Conservation (phyloP, 1,140 invertebrate genomes). For the Penaeus vannamei region DNA sequence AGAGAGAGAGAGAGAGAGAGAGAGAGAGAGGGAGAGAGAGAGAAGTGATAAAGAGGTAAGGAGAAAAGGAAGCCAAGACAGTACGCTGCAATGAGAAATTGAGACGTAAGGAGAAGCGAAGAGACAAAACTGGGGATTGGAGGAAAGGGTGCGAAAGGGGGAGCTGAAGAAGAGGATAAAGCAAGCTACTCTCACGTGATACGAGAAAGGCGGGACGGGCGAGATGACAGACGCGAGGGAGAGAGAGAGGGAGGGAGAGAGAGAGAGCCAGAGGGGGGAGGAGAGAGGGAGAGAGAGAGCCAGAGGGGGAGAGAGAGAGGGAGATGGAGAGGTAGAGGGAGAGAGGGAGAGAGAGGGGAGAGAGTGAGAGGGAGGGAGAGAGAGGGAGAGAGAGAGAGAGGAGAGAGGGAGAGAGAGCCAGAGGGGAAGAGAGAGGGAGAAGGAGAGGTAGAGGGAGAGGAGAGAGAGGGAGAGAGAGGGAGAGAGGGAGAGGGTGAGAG, state of each 20-base stretch:
- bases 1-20: neutral
- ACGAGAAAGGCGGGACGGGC: neutral
- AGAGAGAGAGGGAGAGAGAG: neutral
- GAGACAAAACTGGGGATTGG: neutral
- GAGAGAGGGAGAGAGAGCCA: neutral
- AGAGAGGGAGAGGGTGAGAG: neutral
- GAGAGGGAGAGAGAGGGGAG: neutral
- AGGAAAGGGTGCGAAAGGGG: neutral
- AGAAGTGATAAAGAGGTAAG: neutral
- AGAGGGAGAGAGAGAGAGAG: neutral
- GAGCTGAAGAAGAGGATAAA: neutral
- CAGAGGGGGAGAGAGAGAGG: neutral
- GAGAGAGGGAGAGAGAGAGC: neutral
- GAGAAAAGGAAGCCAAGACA: neutral
- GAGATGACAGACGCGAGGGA: neutral
- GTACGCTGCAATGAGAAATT: neutral
- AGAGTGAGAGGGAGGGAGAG: neutral
- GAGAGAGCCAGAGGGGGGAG: neutral
- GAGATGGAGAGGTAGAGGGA: neutral
- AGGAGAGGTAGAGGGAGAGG: conserved; percentile 10
- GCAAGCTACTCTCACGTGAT: neutral
- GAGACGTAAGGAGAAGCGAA: neutral
- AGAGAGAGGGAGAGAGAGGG: conserved; percentile 2
- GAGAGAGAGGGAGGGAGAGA: neutral
- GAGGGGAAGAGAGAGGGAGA: neutral